Conservation (phyloP, 2,797 vertebrate genomes). For the Telmatherina bonti region DNA sequence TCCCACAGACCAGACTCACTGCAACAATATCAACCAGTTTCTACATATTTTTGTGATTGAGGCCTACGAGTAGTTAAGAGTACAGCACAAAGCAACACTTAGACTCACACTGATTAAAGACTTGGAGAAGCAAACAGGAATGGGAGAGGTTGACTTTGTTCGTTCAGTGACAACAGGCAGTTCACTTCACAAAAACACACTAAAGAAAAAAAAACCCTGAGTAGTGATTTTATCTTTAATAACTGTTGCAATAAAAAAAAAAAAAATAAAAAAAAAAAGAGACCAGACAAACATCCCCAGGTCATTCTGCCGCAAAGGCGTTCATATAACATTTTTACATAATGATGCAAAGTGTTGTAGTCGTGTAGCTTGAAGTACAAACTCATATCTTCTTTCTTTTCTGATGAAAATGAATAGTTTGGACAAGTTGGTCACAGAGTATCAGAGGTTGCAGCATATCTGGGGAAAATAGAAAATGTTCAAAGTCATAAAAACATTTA, state of each 20-base stretch:
- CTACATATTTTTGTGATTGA: not conserved
- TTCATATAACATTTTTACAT: conserved; percentile 42
- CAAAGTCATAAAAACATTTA: not conserved
- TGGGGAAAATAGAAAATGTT: not conserved
- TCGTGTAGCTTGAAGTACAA: conserved; percentile 1
- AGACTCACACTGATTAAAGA: conserved; percentile 31
- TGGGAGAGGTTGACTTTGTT: conserved; percentile 45
- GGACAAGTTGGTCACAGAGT: not conserved
- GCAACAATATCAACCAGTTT: not conserved
- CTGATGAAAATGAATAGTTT: not conserved
- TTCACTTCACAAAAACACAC: conserved; percentile 34
- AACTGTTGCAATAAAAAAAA: conserved; percentile 45
- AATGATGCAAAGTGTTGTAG: conserved; percentile 22
- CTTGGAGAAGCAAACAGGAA: conserved; percentile 44
- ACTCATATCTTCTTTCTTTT: conserved; percentile 20
- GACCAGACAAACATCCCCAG: conserved; percentile 43
- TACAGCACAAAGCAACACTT: conserved; percentile 1
- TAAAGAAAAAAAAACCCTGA: conserved; percentile 46
- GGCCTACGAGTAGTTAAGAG: not conserved
- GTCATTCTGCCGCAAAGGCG: conserved; percentile 38
- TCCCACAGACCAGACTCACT: not conserved
- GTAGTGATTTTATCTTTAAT: conserved; percentile 62
- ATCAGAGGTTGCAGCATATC: not conserved
- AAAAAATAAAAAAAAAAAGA: too few species aligned
- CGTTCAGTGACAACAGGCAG: conserved; percentile 35